phyloP scores from a whole-genome alignment of 2,888 invertebrate species.

The Phaonia tiefii region DNA sequence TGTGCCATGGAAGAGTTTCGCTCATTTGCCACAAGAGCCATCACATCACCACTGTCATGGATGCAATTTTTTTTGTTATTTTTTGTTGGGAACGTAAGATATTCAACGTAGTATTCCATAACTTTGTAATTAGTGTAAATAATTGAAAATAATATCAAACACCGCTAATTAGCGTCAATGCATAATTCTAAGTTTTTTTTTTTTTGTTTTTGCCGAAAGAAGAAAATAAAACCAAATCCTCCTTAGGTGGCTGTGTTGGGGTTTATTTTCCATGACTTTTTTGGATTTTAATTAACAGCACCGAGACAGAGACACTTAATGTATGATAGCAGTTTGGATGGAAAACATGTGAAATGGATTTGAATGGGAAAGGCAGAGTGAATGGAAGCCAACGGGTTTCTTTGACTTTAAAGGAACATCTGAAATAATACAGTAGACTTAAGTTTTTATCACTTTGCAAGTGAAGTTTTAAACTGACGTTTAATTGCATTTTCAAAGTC shows the following conservation, averaged over 20 bases:
- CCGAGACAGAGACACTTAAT: background rate
- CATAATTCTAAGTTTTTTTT: background rate
- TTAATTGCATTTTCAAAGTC: too few relatives aligned
- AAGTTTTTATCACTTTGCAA: too few relatives aligned
- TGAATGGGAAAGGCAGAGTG: too few relatives aligned
- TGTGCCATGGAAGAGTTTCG: conserved; percentile 22
- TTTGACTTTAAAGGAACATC: too few relatives aligned
- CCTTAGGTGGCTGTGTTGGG: background rate
- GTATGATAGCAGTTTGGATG: too few relatives aligned
- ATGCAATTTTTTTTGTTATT: too few relatives aligned
- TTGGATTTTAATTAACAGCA: conserved; percentile 8
- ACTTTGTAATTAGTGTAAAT: conserved; percentile 66
- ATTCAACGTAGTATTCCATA: conserved; percentile 27
- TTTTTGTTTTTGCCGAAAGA: background rate
- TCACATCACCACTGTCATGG: background rate
- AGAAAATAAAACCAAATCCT: too few relatives aligned
- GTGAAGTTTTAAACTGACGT: too few relatives aligned
- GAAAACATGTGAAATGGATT: too few relatives aligned
- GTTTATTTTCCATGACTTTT: background rate
- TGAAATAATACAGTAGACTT: too few relatives aligned
- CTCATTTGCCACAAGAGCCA: background rate
- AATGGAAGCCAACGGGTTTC: too few relatives aligned
- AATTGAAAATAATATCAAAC: conserved; percentile 61
- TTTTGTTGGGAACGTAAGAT: conserved; percentile 17
- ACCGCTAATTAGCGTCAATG: conserved; percentile 61